A percentile compares a stretch with the other conserved stretches of the same genome.
phyloP scores from a whole-genome alignment of 2,113 vertebrate genomes.

The Odocoileus virginianus region DNA sequence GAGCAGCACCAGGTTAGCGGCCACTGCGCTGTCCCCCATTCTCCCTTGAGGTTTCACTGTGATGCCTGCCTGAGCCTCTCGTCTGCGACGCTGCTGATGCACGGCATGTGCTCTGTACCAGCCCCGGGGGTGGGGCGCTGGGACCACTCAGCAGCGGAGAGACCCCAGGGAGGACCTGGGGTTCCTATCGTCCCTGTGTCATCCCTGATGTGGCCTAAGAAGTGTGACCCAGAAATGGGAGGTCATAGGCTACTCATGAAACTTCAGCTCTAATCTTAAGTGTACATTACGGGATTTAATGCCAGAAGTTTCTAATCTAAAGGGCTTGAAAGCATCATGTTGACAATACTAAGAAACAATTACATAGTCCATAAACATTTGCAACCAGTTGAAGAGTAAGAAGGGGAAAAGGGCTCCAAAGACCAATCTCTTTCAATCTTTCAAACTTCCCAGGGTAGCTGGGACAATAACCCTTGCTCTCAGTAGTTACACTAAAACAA shows the following conservation, averaged over 20 bases:
- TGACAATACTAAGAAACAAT: slow-evolving; percentile 11
- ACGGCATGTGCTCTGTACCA: too few species aligned
- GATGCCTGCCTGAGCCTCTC: background rate
- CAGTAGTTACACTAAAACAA: background rate
- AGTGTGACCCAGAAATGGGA: background rate
- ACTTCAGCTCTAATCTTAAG: slow-evolving; percentile 32
- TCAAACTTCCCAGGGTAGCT: background rate
- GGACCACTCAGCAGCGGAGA: background rate
- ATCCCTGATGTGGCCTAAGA: slow-evolving; percentile 31
- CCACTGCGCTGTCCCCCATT: background rate
- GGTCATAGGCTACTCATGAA: background rate
- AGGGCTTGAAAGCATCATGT: slow-evolving; percentile 16
- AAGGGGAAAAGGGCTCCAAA: background rate
- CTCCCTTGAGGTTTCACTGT: background rate
- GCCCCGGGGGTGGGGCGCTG: background rate
- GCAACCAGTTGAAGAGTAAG: slow-evolving; percentile 21
- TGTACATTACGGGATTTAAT: slow-evolving; percentile 30
- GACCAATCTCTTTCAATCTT: slow-evolving; percentile 31
- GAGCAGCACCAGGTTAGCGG: slow-evolving; percentile 52
- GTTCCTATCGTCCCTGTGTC: slow-evolving; percentile 27
- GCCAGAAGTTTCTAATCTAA: slow-evolving; percentile 48
- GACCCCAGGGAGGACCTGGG: background rate
- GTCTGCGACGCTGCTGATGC: background rate
- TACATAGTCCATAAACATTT: background rate
- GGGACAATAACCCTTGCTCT: background rate